Base-by-base conservation (phyloP, 2,113 vertebrate species). In the Eleginops maclovinus region DNA sequence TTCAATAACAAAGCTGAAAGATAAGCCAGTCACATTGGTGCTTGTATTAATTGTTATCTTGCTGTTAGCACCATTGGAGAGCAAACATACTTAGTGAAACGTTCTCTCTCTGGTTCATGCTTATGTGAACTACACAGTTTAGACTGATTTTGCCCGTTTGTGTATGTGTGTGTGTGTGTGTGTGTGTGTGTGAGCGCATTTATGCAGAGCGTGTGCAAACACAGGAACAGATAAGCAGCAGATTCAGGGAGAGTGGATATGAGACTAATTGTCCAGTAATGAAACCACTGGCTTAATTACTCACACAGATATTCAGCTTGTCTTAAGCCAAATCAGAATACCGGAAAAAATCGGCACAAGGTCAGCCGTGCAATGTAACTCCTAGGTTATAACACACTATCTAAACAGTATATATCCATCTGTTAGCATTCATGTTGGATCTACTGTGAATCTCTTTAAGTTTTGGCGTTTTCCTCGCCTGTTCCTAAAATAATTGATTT, bases 21-120 rank as follows among this genome's bases (percentile, higher is more conserved):
- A 91, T 84, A 88, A 89, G 67, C 65, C 70, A 74, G 63, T 72
- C 79, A 78, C 71, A 64, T 67, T 74, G 75, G 75, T 65, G 78
- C 87, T 75, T 73, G 74, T 82, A 84, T 86, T 87, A 88, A 78
- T 64, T 58, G 69, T 87, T 92, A 92, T 94, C 93, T 87, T 73
- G 47, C 65, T 47, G 65, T 72, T 75, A 81, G 72, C 87, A 88
- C 60, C 70, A 72, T 61, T 58, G 43, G 69, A 89, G 68, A 73
- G 84, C 87, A 93, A 92, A 92, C 89, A 92, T 80, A 86, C 89
- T 89, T 81, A 82, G 68, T 60, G n/a, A 63, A 28, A 63, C 80
- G 51, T 70, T 87, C 71, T 81, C 60, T 88, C 85, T 93, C 90
- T 89, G 84, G 40, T 86, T 74, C 50, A 67, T 40, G 77, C 82